Evolutionary conservation across 1,140 invertebrate genomes (phyloP).

Genomic region (Drusus annulatus): DNA sequence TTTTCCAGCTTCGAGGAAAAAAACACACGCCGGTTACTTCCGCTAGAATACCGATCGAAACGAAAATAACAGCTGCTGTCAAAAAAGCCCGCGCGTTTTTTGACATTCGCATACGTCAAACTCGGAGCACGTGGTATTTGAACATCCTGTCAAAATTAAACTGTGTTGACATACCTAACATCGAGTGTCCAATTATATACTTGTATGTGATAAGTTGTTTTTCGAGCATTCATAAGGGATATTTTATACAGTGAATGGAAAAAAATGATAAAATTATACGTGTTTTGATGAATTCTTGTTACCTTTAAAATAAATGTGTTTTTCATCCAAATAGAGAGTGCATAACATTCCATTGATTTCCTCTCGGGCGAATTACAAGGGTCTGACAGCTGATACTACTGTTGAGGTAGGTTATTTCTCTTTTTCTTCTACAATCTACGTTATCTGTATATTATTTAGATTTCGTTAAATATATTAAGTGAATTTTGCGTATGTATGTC

Average conservation of each 20-base stretch:
- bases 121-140: slow-evolving; percentile 11
- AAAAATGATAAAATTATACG: too few species aligned
- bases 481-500: too few species aligned
- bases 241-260: too few species aligned
- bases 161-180: background rate
- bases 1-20: slow-evolving; percentile 27
- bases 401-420: slow-evolving; percentile 14
- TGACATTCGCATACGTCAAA: slow-evolving; percentile 35
- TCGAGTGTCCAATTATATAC: background rate
- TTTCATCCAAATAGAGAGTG: background rate
- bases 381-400: slow-evolving; percentile 11
- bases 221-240: too few species aligned
- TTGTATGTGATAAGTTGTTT: background rate
- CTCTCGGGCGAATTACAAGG: background rate
- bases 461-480: too few species aligned
- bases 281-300: too few species aligned
- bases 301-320: too few species aligned
- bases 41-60: slow-evolving; percentile 23
- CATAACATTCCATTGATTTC: background rate
- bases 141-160: background rate
- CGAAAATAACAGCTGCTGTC: slow-evolving; percentile 31
- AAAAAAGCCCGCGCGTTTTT: slow-evolving; percentile 37
- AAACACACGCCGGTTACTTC: slow-evolving; percentile 26
- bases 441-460: too few species aligned
- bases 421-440: too few species aligned